Conservation (phyloP, 1,140 invertebrate species). For the Zeugodacus cucurbitae region DNA sequence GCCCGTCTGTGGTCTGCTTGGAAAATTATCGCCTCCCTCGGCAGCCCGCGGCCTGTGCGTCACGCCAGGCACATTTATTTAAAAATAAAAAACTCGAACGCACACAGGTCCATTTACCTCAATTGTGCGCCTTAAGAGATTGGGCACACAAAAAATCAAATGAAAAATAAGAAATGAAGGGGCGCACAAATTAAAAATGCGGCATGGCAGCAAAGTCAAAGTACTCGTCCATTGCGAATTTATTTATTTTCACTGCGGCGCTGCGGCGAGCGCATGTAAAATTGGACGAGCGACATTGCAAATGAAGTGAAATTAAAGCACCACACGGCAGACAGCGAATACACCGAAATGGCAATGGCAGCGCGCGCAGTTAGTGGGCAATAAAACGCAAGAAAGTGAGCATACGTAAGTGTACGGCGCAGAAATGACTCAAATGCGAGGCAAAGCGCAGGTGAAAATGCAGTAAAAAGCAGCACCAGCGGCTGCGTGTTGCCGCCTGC, state of each 20-base stretch:
- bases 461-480: background rate
- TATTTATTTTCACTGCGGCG: background rate
- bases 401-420: background rate
- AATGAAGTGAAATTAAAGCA: background rate
- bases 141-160: background rate
- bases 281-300: conserved; percentile 16
- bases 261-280: background rate
- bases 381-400: background rate
- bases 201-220: conserved; percentile 30
- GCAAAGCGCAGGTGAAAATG: background rate
- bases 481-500: background rate
- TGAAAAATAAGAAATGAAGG: background rate
- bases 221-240: conserved; percentile 18
- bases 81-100: conserved; percentile 7
- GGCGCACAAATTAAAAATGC: background rate
- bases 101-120: conserved; percentile 15
- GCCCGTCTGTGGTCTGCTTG: background rate
- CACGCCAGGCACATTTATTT: background rate
- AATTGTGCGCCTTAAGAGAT: background rate
- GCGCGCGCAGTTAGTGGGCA: background rate
- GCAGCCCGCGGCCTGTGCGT: background rate
- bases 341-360: background rate
- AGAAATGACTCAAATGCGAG: background rate
- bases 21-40: background rate
- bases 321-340: background rate